A percentile compares a stretch with the other conserved stretches of the same genome.
phyloP scores from a whole-genome alignment of 1,140 invertebrate genomes.

The Drosophila ironensis region DNA sequence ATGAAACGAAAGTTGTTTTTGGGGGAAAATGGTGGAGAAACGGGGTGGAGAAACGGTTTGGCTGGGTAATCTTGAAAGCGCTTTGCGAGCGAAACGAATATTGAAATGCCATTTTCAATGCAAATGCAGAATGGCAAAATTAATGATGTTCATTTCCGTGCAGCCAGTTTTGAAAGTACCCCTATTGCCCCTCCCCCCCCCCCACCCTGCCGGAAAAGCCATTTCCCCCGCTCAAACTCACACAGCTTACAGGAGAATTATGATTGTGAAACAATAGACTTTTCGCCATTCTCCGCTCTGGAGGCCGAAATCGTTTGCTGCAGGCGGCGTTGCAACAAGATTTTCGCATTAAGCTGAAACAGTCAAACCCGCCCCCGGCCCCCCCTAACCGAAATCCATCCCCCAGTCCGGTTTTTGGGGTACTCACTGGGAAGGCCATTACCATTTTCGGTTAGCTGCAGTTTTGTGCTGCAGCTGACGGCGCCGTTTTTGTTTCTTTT shows the following conservation, averaged over 20 bases:
- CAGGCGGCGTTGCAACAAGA: constrained; percentile 72
- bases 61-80: constrained; percentile 68
- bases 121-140: constrained; percentile 77
- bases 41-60: too few relatives aligned
- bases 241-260: constrained; percentile 75
- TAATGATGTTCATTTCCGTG: constrained; percentile 80
- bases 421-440: constrained; percentile 54
- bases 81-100: constrained; percentile 38
- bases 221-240: constrained; percentile 8
- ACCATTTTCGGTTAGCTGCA: constrained; percentile 69
- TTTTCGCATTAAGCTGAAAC: constrained; percentile 72
- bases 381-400: neutral
- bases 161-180: constrained; percentile 13
- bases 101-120: constrained; percentile 78
- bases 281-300: constrained; percentile 56
- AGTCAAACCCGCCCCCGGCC: constrained; percentile 16
- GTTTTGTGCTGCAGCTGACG: constrained; percentile 46
- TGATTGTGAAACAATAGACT: constrained; percentile 78
- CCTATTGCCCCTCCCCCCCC: neutral
- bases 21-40: constrained; percentile 35
- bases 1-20: constrained; percentile 28
- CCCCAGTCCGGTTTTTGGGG: neutral
- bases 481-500: constrained; percentile 65
- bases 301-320: constrained; percentile 42
- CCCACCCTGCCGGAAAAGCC: neutral